Base-by-base conservation (phyloP, 2,797 vertebrate genomes). In the Amniataba percoides region DNA sequence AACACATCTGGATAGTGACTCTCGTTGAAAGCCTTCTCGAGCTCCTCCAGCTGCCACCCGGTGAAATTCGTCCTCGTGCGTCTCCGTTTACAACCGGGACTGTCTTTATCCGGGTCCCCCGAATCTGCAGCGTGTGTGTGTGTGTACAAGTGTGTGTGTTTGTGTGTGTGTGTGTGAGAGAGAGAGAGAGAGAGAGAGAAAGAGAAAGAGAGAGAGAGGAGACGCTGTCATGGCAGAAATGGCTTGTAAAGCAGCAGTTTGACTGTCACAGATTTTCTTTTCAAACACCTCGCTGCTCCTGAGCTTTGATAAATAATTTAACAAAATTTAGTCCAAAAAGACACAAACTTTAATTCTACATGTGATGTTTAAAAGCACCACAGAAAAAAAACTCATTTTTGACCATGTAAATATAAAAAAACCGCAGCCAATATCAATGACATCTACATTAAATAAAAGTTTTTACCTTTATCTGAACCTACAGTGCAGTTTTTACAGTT, bases 1-100 rank as follows among this genome's bases (percentile, higher is more conserved):
- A 99, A 99, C 90, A 99, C 97, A 78, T 99, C 98, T 21, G 98
- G 98, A 55, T 99, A 99, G 93, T 99, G 98, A 71, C 98, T 99
- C 91, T 99, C 98, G 78, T 97, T 98, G 89, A 99, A 99, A 25
- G 98, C 98, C 85, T 98, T 99, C 90, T 99, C 98, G 77, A 99
- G 92, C 94, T 99, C 98, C 89, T 99, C 98, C 82, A 99, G 95
- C 94, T 99, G 98, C 98, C 98, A 99, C 78, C 98, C 98, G 2
- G 98, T 99, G 92, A 99, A 99, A 94, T 99, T 99, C 39, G 98
- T 99, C 90, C 98, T 95, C 60, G 98, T 99, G 81, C 98, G 95
- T 90, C 98, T 96, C 80, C 98, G 95, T 90, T 99, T 99, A 91
- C 98, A 99, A 81, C 97, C 97, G 13, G 97, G 97, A 86, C 97